Evolutionary conservation across 2,888 invertebrate genomes (phyloP), one percentile per base, ranked within the genome.

Genomic region (Euplagia quadripunctaria): DNA sequence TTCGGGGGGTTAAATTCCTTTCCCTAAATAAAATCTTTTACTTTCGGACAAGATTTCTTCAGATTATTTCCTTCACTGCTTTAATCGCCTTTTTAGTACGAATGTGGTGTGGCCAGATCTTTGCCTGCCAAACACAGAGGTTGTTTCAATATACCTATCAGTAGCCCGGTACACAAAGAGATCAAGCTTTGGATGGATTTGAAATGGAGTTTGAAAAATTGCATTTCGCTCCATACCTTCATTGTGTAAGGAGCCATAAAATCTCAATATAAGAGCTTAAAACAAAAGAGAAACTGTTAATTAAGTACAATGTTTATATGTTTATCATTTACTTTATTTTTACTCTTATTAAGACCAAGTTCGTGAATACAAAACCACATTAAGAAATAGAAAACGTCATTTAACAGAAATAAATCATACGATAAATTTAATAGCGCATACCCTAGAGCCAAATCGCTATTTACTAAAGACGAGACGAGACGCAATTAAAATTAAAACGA

Each of bases 401-500:
- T 71, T 71, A 64, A 55, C 41, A 49, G 46, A 61, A 63, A 66
- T 70, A 65, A 55, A 51, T 63, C 63, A 52, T 63, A 66, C 41
- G 58, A 49, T 46, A 64, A 68, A 72, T 64, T 64, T 52, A 41
- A 65, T 64, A 58, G 55, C 52, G 31, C 14, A 49, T 12, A 73
- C 64, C 51, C 67, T 55, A 55, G 69, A 58, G 42, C n/a, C n/a
- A 70, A 70, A 63, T 70, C 52, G 52, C 67, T 70, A 66, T 70
- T 70, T 73, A 70, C 73, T 17, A 67, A 70, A 63, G 58, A 74
- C 49, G 49, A 51, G 58, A 71, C 46, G 67, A 63, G 63, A 68
- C 66, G 49, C 55, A 71, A 71, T 68, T 71, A 64, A 58, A 71
- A 74, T 71, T 74, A 74, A 68, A 68, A 70, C 65, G 64, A 67